Percentiles rank a stretch among this genome's conserved stretches.
Evolutionary conservation across 2,888 invertebrate genomes (phyloP).

Genomic region (Drepana falcataria): DNA sequence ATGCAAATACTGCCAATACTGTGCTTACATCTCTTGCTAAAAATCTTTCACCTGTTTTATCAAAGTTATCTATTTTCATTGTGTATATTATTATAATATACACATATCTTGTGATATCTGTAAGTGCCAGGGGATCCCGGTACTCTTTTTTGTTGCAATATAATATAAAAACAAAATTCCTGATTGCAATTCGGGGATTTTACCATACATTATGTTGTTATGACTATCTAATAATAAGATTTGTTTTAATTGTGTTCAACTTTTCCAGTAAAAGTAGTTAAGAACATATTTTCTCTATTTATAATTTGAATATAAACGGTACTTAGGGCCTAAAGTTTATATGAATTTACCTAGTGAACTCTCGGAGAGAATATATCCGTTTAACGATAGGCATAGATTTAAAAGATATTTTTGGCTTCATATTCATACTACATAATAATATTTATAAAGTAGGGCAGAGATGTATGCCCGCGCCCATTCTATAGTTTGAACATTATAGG

Average conservation of each 20-base stretch:
- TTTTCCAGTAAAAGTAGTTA: slow-evolving; percentile 39
- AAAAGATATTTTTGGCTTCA: slow-evolving; percentile 64
- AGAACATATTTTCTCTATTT: slow-evolving; percentile 40
- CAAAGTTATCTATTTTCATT: slow-evolving; percentile 20
- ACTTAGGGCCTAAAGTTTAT: slow-evolving; percentile 64
- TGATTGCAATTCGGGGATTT: slow-evolving; percentile 27
- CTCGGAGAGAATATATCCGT: slow-evolving; percentile 47
- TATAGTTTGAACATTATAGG: slow-evolving; percentile 66
- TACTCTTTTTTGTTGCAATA: slow-evolving; percentile 26
- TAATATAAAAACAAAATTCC: slow-evolving; percentile 15
- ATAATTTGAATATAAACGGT: slow-evolving; percentile 43
- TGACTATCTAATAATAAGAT: slow-evolving; percentile 30
- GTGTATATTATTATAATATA: slow-evolving; percentile 14
- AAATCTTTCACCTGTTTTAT: slow-evolving; percentile 14
- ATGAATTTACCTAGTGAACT: slow-evolving; percentile 41
- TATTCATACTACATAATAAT: slow-evolving; percentile 36
- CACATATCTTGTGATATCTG: slow-evolving; percentile 42
- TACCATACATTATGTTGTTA: slow-evolving; percentile 43
- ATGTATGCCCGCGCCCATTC: slow-evolving; percentile 31
- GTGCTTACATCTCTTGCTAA: background rate
- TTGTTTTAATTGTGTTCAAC: slow-evolving; percentile 35
- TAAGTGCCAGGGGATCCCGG: slow-evolving; percentile 30
- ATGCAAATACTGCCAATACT: slow-evolving; percentile 18
- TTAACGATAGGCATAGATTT: slow-evolving; percentile 50
- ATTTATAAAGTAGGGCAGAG: slow-evolving; percentile 26